Percentiles rank a stretch among this genome's conserved stretches.
Conservation (phyloP, 30 jellyfish, hydroid and myxozoan species). For the Turritopsis dohrnii region DNA sequence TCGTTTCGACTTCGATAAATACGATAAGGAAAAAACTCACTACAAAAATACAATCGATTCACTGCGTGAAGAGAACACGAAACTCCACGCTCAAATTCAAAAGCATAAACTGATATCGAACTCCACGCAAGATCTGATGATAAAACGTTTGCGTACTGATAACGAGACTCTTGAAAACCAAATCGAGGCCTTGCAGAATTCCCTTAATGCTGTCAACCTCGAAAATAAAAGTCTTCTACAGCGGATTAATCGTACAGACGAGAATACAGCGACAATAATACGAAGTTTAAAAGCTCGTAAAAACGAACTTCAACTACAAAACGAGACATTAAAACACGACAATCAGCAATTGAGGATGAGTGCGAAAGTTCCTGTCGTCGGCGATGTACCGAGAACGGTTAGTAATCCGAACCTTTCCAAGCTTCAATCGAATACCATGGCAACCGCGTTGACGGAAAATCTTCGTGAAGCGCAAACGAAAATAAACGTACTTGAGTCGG, state of each 20-base stretch:
- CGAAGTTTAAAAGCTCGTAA: conserved; percentile 81
- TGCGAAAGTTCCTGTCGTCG: background rate
- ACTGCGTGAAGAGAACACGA: conserved; percentile 48
- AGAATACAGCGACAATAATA: conserved; percentile 40
- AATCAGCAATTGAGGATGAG: conserved; percentile 27
- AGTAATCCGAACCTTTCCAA: background rate
- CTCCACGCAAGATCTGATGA: conserved; percentile 23
- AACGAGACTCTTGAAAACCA: conserved; percentile 33
- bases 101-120: conserved; percentile 23
- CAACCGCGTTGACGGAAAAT: conserved; percentile 13
- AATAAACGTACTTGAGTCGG: conserved; percentile 49
- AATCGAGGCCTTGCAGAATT: conserved; percentile 39
- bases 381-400: conserved; percentile 3
- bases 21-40: conserved; percentile 36
- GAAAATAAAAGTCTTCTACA: conserved; percentile 39
- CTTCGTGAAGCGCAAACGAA: conserved; percentile 39
- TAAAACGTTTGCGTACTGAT: conserved; percentile 37
- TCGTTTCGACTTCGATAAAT: conserved; percentile 28
- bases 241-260: conserved; percentile 42
- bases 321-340: conserved; percentile 41
- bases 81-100: conserved; percentile 38
- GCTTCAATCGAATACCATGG: background rate
- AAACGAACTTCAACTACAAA: conserved; percentile 55
- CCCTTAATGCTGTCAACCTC: conserved; percentile 39
- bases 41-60: conserved; percentile 38